These are phyloP conservation scores for Apodemus sylvaticus DNA, from an alignment of 2,113 vertebrate species.

Conservation along the genomic window DNA sequence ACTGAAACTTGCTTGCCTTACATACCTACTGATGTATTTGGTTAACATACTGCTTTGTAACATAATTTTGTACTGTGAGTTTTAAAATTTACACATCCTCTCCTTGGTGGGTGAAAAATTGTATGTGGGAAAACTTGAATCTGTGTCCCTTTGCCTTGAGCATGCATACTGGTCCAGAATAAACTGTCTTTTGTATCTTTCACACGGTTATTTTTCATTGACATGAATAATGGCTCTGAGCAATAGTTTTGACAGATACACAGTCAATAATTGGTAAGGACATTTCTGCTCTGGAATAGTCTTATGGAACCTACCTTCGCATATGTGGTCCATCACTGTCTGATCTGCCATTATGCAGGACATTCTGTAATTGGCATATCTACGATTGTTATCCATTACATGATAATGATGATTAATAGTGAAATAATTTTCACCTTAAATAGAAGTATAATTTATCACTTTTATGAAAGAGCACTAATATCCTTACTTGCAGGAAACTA, in stretches of 20 bases:
- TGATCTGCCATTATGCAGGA: neutral
- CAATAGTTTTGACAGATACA: neutral
- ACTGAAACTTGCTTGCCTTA: neutral
- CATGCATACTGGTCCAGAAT: neutral
- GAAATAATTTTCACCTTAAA: constrained; percentile 9
- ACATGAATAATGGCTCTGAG: neutral
- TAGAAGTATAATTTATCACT: neutral
- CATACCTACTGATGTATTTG: neutral
- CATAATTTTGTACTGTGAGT: neutral
- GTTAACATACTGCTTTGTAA: neutral
- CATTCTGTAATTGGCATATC: neutral
- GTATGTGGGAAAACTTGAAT: neutral
- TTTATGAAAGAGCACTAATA: neutral
- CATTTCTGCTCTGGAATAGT: neutral
- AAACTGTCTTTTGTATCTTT: neutral
- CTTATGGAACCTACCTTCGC: neutral
- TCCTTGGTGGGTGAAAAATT: neutral
- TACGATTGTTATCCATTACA: neutral
- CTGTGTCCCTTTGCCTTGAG: neutral
- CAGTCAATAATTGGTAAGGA: neutral
- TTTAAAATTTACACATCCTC: neutral
- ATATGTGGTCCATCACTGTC: neutral
- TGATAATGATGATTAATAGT: neutral
- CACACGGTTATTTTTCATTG: neutral
- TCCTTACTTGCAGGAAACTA: neutral